Evolutionary conservation across 2,113 vertebrate genomes (phyloP).

Genomic region (Pardalotus punctatus): DNA sequence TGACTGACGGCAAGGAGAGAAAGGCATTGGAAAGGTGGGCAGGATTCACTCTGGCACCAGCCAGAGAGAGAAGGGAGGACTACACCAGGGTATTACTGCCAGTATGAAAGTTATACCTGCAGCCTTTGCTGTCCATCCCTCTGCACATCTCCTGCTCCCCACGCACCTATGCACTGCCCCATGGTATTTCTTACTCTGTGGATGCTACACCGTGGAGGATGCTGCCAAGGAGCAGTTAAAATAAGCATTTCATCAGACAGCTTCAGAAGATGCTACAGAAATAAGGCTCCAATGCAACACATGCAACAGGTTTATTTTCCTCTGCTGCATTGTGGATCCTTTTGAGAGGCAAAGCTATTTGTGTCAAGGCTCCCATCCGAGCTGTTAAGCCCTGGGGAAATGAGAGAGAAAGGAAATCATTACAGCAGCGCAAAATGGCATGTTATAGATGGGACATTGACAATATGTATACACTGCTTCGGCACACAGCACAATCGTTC

Average conservation of each 20-base stretch:
- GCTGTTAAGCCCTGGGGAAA: background rate
- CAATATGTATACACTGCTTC: background rate
- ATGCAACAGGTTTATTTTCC: conserved; percentile 3
- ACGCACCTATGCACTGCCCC: fast-evolving
- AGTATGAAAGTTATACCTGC: background rate
- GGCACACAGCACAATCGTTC: background rate
- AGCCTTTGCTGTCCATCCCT: background rate
- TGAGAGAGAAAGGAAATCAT: background rate
- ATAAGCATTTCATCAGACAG: background rate
- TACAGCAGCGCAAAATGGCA: background rate
- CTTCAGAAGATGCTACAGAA: background rate
- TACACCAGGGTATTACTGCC: fast-evolving
- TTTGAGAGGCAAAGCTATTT: background rate
- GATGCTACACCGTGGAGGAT: fast-evolving
- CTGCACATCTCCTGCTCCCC: background rate
- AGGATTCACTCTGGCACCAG: background rate
- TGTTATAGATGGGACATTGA: background rate
- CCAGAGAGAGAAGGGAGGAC: background rate
- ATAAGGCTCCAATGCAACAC: background rate
- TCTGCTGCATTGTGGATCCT: background rate
- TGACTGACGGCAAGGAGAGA: background rate
- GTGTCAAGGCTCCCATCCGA: background rate
- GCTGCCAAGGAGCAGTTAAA: background rate
- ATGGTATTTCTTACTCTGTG: background rate
- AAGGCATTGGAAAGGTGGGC: background rate